Base-by-base conservation (phyloP, 2,797 vertebrate genomes). In the Hapalemur alaotrensis region DNA sequence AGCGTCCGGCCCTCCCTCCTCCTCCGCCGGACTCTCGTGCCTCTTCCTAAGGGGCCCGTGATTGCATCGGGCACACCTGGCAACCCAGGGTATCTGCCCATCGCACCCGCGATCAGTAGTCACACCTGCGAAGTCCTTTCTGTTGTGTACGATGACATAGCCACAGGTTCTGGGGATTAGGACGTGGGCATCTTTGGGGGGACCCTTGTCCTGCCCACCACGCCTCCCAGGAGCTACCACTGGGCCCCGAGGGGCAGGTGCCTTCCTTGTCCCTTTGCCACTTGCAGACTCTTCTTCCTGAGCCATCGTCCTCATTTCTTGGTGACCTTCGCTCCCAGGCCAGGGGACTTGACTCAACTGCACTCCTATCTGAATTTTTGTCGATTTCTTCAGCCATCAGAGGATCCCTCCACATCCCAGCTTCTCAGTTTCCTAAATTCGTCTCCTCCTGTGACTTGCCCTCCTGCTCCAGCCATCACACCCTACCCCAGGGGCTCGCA, bases 91-190 rank as follows among this genome's bases (percentile, higher is more conserved):
- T 3, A 4, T 0, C 23, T 4, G 2, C 32, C 38, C 48, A 22
- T 8, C 5, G 7, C 0, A 7, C n/a, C 78, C 2, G 6, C 5
- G 78, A 38, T 41, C 3, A 52, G 30, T 7, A 18, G 4, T 11
- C 82, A 23, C 52, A 82, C 61, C 84, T 87, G 76, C 4, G 2
- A 28, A 8, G 22, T 9, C 11, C 23, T 20, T 69, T 20, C 46
- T n/a, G 65, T 46, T 30, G 0, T 3, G 11, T 0, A 41, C 13
- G n/a, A 23, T 0, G 8, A 48, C 14, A 2, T 3, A 3, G 2
- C n/a, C 70, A 2, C 41, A 30, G 32, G 67, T 38, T 46, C 69
- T 3, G 2, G 72, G 54, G 22, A 59, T 28, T 14, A 23, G 10
- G 25, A 2, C 5, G 38, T 4, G 41, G 75, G 0, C 38, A 0